Evolutionary conservation across 2,113 vertebrate genomes (phyloP).

Genomic region (Phalacrocorax pelagicus): DNA sequence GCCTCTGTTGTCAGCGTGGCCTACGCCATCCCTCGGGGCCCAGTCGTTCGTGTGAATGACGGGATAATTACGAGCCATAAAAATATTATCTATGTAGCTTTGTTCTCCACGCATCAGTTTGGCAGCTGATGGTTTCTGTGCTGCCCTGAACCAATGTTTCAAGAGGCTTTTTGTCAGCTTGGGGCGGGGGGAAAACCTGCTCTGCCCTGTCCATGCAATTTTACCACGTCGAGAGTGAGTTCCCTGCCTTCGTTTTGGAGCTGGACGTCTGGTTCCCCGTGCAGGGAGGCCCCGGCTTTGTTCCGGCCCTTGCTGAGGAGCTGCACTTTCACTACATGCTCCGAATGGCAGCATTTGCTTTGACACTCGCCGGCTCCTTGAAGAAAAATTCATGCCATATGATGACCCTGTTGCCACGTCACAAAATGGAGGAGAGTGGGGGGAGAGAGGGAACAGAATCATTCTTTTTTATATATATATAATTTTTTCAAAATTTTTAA

Average conservation of each 20-base stretch:
- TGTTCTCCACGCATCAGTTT: not conserved
- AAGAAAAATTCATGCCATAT: not conserved
- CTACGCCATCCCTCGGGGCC: not conserved
- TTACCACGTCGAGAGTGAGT: fast-evolving
- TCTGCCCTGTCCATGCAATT: fast-evolving
- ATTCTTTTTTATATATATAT: not conserved
- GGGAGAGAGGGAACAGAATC: not conserved
- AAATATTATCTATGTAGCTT: not conserved
- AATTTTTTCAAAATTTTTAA: not conserved
- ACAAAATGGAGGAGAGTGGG: not conserved
- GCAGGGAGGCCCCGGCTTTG: not conserved
- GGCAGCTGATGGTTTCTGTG: not conserved
- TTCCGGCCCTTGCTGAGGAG: not conserved
- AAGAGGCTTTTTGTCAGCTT: not conserved
- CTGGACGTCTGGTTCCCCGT: not conserved
- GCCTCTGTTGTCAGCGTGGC: not conserved
- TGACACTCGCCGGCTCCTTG: not conserved
- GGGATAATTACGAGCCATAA: constrained; percentile 15
- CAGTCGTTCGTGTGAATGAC: fast-evolving
- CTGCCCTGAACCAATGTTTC: not conserved
- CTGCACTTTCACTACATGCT: not conserved
- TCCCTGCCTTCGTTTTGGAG: not conserved
- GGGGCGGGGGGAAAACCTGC: not conserved
- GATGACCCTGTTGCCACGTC: not conserved
- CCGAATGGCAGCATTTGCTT: fast-evolving